Conservation (phyloP, 2,113 vertebrate species). For the Steatornis caripensis region DNA sequence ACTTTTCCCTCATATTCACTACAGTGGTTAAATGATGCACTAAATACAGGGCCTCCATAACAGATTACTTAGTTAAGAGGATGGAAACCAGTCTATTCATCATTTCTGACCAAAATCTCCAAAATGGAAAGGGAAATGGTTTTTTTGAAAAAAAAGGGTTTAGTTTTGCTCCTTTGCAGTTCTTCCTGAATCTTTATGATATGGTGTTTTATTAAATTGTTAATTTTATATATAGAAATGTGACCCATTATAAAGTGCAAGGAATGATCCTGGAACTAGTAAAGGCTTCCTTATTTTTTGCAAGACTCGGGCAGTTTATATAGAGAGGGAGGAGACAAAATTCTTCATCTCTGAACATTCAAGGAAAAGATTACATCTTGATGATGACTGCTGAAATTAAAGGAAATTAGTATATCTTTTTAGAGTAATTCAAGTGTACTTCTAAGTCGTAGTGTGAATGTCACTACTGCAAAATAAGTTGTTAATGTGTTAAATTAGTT, state of each 20-base stretch:
- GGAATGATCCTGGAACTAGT: background rate
- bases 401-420: background rate
- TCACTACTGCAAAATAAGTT: background rate
- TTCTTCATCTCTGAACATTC: background rate
- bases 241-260: background rate
- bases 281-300: background rate
- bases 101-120: background rate
- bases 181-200: background rate
- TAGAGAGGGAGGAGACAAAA: background rate
- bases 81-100: background rate
- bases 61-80: background rate
- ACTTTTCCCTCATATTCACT: background rate
- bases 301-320: background rate
- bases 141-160: too few species aligned
- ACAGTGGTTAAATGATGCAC: background rate
- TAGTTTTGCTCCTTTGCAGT: background rate
- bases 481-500: background rate
- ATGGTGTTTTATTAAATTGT: background rate
- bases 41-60: background rate
- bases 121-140: accelerated
- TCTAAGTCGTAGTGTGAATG: background rate
- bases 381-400: background rate
- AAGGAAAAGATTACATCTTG: background rate
- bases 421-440: background rate
- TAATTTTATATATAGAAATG: background rate